A percentile compares a stretch with the other conserved stretches of the same genome.
phyloP scores from a whole-genome alignment of 2,113 vertebrate species.

The Rhadina sibilatrix region DNA sequence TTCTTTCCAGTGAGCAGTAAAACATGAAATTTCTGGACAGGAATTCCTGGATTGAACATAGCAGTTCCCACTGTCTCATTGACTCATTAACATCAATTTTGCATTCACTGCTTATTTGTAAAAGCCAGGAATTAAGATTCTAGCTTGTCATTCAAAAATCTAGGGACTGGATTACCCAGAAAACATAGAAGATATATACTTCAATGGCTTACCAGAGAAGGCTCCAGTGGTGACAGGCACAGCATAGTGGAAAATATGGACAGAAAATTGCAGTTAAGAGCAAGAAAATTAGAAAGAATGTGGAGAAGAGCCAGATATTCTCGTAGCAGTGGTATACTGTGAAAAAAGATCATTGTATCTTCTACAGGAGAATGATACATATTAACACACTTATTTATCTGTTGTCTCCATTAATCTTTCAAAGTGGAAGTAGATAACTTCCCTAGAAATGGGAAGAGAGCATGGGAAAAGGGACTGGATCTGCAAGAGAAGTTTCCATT shows the following conservation, averaged over 20 bases:
- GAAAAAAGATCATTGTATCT: neutral
- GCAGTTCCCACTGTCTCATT: neutral
- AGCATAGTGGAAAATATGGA: neutral
- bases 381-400: neutral
- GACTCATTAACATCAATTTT: neutral
- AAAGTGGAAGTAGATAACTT: neutral
- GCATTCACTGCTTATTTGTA: neutral
- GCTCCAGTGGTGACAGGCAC: neutral
- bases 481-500: neutral
- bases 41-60: neutral
- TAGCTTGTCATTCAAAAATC: neutral
- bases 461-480: neutral
- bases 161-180: neutral
- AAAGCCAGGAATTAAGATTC: neutral
- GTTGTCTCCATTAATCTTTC: neutral
- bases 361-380: neutral
- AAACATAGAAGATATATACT: neutral
- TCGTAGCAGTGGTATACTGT: neutral
- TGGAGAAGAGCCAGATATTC: neutral
- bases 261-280: neutral
- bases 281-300: neutral
- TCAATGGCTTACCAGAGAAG: neutral
- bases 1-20: neutral
- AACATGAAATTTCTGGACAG: neutral
- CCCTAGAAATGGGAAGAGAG: neutral